Percentiles rank a stretch among this genome's conserved stretches.
Evolutionary conservation across 2,888 invertebrate genomes (phyloP).

Genomic region (Griposia aprilina): DNA sequence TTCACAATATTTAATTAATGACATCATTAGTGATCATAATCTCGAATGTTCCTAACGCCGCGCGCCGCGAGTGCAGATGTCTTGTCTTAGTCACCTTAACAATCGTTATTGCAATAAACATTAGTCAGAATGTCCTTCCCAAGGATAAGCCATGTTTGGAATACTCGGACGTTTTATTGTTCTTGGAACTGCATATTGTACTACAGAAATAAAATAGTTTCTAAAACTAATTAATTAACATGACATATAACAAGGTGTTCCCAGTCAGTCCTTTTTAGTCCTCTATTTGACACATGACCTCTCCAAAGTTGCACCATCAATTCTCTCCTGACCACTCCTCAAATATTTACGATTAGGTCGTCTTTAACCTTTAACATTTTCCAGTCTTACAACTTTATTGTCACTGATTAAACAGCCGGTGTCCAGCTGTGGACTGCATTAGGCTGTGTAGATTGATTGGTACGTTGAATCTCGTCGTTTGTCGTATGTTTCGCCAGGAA

Average conservation of each 20-base stretch:
- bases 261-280: not conserved
- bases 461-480: not conserved
- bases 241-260: not conserved
- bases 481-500: constrained; percentile 13
- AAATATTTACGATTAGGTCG: not conserved
- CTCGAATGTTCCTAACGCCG: not conserved
- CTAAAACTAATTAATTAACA: not conserved
- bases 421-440: not conserved
- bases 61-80: not conserved
- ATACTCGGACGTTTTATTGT: constrained; percentile 8
- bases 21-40: not conserved
- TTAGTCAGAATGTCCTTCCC: constrained; percentile 22
- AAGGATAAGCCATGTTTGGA: constrained; percentile 8
- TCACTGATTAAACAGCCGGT: not conserved
- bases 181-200: not conserved
- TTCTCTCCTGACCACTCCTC: no score
- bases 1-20: not conserved
- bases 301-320: not conserved
- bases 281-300: not conserved
- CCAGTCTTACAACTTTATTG: not conserved
- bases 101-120: not conserved
- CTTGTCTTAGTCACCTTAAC: not conserved
- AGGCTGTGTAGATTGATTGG: not conserved
- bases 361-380: not conserved
- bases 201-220: not conserved